These are phyloP conservation scores for Cordilura impudica DNA, from an alignment of 2,888 invertebrate species.

Conservation along the genomic window DNA sequence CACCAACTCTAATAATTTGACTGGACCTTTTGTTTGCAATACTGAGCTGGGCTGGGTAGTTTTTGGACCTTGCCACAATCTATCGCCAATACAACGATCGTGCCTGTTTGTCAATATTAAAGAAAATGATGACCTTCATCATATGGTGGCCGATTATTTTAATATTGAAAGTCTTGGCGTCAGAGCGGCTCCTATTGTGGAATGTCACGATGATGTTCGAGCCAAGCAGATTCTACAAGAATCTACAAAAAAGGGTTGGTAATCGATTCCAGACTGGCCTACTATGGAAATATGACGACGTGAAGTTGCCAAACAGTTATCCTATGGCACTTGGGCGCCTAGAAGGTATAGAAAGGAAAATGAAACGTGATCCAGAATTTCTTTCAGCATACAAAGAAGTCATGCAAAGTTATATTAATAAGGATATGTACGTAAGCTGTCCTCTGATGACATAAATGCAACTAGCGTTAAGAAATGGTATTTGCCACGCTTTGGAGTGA, in stretches of 20 bases:
- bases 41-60: constrained; percentile 57
- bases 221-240: constrained; percentile 15
- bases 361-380: constrained; percentile 23
- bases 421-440: constrained; percentile 10
- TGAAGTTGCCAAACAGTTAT: constrained; percentile 24
- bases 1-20: neutral
- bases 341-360: constrained; percentile 29
- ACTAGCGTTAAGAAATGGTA: constrained; percentile 64
- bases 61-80: constrained; percentile 28
- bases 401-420: constrained; percentile 10
- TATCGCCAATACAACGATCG: neutral
- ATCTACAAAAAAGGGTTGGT: constrained; percentile 22
- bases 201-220: constrained; percentile 1
- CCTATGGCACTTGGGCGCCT: neutral
- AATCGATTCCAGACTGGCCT: constrained; percentile 16
- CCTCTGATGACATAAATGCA: neutral
- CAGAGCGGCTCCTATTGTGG: neutral
- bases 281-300: constrained; percentile 10
- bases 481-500: constrained; percentile 67
- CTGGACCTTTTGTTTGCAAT: constrained; percentile 53
- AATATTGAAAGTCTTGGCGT: constrained; percentile 40
- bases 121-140: constrained; percentile 5
- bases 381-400: neutral
- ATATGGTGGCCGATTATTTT: constrained; percentile 27
- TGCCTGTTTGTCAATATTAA: constrained; percentile 10